Percentiles rank a stretch among this genome's conserved stretches.
Evolutionary conservation across 2,113 vertebrate genomes (phyloP).

Genomic region (Symphodus melops): DNA sequence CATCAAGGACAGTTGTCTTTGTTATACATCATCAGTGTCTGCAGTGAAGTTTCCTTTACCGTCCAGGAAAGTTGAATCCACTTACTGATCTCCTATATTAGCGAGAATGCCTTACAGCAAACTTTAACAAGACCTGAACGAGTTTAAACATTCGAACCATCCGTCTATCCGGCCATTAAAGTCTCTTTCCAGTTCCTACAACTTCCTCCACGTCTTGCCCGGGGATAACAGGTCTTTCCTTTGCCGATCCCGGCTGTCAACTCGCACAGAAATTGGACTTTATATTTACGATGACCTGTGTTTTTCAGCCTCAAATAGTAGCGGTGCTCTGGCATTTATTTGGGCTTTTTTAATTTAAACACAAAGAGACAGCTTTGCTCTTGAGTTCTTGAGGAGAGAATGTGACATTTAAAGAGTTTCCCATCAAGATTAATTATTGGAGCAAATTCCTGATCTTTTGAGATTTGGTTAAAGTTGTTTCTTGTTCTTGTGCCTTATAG

Average conservation of each 20-base stretch:
- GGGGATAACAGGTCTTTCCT: constrained; percentile 10
- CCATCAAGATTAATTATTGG: background rate
- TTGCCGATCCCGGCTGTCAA: too few relatives aligned
- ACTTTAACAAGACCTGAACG: background rate
- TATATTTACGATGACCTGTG: too few relatives aligned
- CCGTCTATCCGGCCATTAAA: background rate
- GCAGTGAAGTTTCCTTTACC: background rate
- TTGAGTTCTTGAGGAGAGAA: background rate
- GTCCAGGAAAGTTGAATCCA: constrained; percentile 13
- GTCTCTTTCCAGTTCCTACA: background rate
- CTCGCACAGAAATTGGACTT: too few relatives aligned
- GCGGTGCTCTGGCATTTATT: too few relatives aligned
- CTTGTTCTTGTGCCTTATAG: too few relatives aligned
- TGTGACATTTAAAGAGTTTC: constrained; percentile 9
- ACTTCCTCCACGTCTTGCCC: constrained; percentile 42
- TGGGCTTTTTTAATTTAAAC: background rate
- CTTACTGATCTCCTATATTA: constrained; percentile 8
- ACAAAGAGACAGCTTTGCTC: background rate
- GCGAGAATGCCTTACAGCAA: background rate
- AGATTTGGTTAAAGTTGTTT: too few relatives aligned
- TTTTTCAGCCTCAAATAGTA: too few relatives aligned
- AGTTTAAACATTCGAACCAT: background rate
- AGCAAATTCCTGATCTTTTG: constrained; percentile 31
- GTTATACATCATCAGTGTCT: constrained; percentile 4
- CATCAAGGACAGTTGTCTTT: constrained; percentile 6